Conservation (phyloP, 2,113 vertebrate genomes). For the Saguinus midas region DNA sequence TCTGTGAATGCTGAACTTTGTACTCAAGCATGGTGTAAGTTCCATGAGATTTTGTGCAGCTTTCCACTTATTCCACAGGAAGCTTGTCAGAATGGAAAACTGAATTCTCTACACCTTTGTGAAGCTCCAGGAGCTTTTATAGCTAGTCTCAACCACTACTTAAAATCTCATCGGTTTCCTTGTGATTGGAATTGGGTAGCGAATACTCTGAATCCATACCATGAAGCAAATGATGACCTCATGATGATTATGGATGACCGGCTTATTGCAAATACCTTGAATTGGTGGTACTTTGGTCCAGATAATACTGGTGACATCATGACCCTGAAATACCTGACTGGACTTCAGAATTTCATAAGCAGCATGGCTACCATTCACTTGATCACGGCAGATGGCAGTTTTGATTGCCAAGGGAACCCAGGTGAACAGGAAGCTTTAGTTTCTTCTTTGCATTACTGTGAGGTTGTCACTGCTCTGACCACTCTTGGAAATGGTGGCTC, state of each 20-base stretch:
- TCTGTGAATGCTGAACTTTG: constrained; percentile 92
- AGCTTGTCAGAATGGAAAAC: constrained; percentile 85
- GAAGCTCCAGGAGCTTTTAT: constrained; percentile 97
- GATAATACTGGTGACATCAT: constrained; percentile 96
- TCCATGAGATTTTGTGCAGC: constrained; percentile 92
- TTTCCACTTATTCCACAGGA: constrained; percentile 88
- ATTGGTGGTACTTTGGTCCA: constrained; percentile 95
- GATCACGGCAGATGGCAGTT: constrained; percentile 97
- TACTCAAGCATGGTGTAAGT: constrained; percentile 97
- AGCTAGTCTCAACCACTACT: constrained; percentile 93
- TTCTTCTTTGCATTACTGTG: constrained; percentile 93
- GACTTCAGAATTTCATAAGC: constrained; percentile 88
- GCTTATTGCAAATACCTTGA: constrained; percentile 93
- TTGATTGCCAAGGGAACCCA: constrained; percentile 97
- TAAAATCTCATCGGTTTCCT: constrained; percentile 86
- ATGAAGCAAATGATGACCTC: constrained; percentile 91
- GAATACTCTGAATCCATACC: constrained; percentile 94
- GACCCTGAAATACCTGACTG: constrained; percentile 88
- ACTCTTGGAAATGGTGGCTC: constrained; percentile 90
- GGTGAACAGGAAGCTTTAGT: constrained; percentile 96
- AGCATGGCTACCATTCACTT: constrained; percentile 88
- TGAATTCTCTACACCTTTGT: constrained; percentile 94
- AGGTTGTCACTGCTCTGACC: constrained; percentile 90
- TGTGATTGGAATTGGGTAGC: constrained; percentile 95
- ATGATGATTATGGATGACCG: constrained; percentile 93